These are phyloP conservation scores for Zeugodacus cucurbitae DNA, from an alignment of 1,140 invertebrate species.

Conservation along the genomic window DNA sequence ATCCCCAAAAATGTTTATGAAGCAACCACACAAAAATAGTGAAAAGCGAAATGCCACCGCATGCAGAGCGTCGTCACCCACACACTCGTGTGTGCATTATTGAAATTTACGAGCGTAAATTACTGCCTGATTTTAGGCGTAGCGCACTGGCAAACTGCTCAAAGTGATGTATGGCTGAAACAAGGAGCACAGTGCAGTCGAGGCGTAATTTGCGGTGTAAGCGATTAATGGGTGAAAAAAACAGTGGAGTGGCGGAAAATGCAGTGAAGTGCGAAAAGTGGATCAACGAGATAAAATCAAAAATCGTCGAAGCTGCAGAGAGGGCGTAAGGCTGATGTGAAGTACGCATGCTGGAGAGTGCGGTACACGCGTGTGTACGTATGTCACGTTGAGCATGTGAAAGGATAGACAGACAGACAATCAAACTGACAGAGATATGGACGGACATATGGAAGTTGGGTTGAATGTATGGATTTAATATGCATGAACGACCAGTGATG, in stretches of 20 bases:
- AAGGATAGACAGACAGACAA: slow-evolving; percentile 3
- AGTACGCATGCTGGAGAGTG: neutral
- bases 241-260: neutral
- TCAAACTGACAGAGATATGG: neutral
- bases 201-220: neutral
- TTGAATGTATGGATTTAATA: slow-evolving; percentile 18
- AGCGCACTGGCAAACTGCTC: neutral
- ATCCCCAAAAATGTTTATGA: neutral
- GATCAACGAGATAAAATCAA: slow-evolving; percentile 38
- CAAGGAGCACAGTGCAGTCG: neutral
- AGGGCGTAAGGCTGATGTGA: neutral
- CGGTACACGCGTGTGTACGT: neutral
- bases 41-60: neutral
- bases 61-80: neutral
- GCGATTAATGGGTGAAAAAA: slow-evolving; percentile 27
- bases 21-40: neutral
- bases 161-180: neutral
- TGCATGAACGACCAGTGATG: neutral
- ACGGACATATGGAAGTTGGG: slow-evolving; percentile 19
- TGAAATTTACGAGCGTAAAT: slow-evolving; percentile 29
- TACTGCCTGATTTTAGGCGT: slow-evolving; percentile 32
- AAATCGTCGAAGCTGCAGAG: neutral
- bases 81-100: neutral
- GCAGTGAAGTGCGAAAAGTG: slow-evolving; percentile 34
- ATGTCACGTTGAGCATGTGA: neutral